phyloP scores from a whole-genome alignment of 2,888 invertebrate species.

The Psococerastis gibbosa region DNA sequence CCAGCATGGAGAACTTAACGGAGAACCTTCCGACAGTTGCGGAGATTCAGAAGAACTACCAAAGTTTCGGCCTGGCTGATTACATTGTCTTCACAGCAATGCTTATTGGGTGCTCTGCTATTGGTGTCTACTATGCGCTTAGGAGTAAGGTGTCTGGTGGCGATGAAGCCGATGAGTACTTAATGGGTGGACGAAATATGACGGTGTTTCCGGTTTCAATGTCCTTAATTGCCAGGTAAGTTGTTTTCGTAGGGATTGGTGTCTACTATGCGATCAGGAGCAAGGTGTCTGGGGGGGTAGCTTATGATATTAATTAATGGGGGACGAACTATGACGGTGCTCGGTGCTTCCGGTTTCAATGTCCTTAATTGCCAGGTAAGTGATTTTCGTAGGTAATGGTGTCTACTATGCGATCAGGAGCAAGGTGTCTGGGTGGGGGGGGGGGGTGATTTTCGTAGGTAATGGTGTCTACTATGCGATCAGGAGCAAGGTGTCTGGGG shows the following conservation, averaged over 20 bases:
- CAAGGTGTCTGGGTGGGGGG: no score
- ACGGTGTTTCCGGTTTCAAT: conserved; percentile 62
- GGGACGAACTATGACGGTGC: conserved; percentile 57
- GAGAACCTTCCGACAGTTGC: conserved; percentile 30
- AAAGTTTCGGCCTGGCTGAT: conserved; percentile 50
- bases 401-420: no score
- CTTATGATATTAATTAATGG: no score
- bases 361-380: conserved; percentile 71
- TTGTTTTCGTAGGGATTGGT: no score
- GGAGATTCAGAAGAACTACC: conserved; percentile 33
- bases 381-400: no score
- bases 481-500: conserved; percentile 39
- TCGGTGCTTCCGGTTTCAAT: conserved; percentile 71
- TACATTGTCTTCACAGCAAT: conserved; percentile 60
- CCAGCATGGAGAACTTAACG: conserved; percentile 13
- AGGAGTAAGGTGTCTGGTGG: conserved; percentile 41
- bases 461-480: conserved; percentile 74
- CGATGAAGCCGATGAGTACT: conserved; percentile 46
- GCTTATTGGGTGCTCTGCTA: conserved; percentile 53
- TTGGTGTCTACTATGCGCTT: conserved; percentile 70
- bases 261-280: no score
- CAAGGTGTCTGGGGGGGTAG: no score
- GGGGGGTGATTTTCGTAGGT: no score
- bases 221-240: conserved; percentile 65
- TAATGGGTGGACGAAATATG: conserved; percentile 68